Evolutionary conservation across 2,113 vertebrate species (phyloP).

Genomic region (Leptobrachium leishanense): DNA sequence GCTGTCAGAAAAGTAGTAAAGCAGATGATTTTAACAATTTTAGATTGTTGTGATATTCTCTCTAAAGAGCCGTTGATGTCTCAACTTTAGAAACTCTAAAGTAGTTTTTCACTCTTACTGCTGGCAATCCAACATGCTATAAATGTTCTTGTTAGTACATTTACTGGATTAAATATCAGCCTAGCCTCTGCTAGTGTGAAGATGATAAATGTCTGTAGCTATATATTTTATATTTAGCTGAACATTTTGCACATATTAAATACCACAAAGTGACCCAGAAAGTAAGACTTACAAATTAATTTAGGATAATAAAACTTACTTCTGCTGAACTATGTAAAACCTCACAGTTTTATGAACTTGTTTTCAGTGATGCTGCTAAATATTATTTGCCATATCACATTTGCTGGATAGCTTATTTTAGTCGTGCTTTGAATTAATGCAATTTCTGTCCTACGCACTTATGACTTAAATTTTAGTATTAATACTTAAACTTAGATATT

Average conservation of each 20-base stretch:
- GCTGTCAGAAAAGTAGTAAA: constrained; percentile 40
- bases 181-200: constrained; percentile 19
- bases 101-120: constrained; percentile 35
- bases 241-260: constrained; percentile 19
- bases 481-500: too few species aligned
- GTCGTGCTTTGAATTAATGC: too few species aligned
- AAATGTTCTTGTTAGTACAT: constrained; percentile 29
- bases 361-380: background rate
- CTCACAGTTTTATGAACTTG: constrained; percentile 5
- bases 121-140: constrained; percentile 25
- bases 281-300: constrained; percentile 22
- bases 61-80: constrained; percentile 32
- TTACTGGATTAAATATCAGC: constrained; percentile 30
- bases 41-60: constrained; percentile 37
- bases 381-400: background rate
- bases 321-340: constrained; percentile 8
- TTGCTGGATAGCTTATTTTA: too few species aligned
- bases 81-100: constrained; percentile 26
- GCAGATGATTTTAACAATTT: constrained; percentile 42
- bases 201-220: constrained; percentile 29
- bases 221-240: constrained; percentile 18
- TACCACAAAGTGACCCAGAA: constrained; percentile 6
- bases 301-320: constrained; percentile 28
- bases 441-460: too few species aligned
- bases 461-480: too few species aligned